Evolutionary conservation across 2,888 invertebrate genomes (phyloP), one percentile per base, ranked within the genome.

Genomic region (Melipona beecheii): DNA sequence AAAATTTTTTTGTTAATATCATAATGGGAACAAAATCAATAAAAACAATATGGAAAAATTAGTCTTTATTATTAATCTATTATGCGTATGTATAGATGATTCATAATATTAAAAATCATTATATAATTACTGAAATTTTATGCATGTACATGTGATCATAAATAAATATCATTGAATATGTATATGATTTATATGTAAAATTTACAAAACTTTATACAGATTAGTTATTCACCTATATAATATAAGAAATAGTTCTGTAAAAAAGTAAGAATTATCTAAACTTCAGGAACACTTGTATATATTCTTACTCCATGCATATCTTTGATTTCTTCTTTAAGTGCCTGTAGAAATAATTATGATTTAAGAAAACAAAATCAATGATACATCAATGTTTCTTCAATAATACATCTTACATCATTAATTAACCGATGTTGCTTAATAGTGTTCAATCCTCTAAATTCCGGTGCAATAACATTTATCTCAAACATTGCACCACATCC

Each of bases 401-500:
- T 4, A 27, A 31, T 56, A 2, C 62, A 56, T 83, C 87, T 90
- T 92, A 95, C 95, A 86, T 97, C 96, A 62, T 97, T 97, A 11
- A 97, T 96, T 52, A 97, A 93, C 87, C 96, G 95, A 92, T 97
- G 97, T 92, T 97, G 97, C 91, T 97, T 97, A 1, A 97, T 96
- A 78, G 96, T 96, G 43, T 96, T 96, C 56, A 97, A 92, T 21
- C 97, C 97, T 92, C 95, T 95, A 91, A 97, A 97, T 90, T 97
- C 97, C 52, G 95, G 95, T 2, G 97, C 96, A 94, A 97, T 96
- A 19, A 97, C 95, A 91, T 95, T 94, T 60, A 97, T 96, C 94
- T 97, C 97, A 94, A 96, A 97, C 97, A 97, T 97, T 24, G 97
- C 97, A 2, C 97, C 97, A 93, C 98, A 97, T 71, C 97, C 97